A percentile compares a stretch with the other conserved stretches of the same genome.
These are phyloP conservation scores for Styela clava DNA, from an alignment of 23 tunicate genomes.

Conservation along the genomic window DNA sequence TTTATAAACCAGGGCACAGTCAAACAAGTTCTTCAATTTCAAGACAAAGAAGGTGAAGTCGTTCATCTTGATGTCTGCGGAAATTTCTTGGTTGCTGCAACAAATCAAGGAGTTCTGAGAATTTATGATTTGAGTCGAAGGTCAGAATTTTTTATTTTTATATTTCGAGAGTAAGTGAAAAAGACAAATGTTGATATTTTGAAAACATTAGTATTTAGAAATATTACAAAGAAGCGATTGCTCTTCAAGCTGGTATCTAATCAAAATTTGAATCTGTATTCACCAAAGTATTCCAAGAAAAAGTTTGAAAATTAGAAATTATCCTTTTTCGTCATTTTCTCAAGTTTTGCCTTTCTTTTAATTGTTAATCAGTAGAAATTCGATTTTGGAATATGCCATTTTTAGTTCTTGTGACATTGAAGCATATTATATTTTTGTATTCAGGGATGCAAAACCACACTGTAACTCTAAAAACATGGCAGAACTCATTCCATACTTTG, in stretches of 20 bases:
- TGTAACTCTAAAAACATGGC: conserved; percentile 40
- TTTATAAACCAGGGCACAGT: conserved; percentile 57
- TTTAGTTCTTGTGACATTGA: too few relatives aligned
- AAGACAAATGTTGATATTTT: neutral
- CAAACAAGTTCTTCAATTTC: conserved; percentile 69
- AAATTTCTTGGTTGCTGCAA: conserved; percentile 63
- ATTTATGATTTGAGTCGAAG: conserved; percentile 75
- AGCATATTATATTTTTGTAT: too few relatives aligned
- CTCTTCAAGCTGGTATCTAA: neutral
- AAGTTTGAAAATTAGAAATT: too few relatives aligned
- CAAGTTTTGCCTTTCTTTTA: too few relatives aligned
- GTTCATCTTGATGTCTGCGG: conserved; percentile 35
- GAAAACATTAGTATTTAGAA: neutral
- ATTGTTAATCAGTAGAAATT: too few relatives aligned
- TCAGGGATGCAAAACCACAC: conserved; percentile 80
- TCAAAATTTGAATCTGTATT: too few relatives aligned
- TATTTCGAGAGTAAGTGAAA: neutral
- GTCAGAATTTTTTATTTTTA: conserved; percentile 2
- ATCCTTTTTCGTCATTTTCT: too few relatives aligned
- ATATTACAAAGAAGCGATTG: too few relatives aligned
- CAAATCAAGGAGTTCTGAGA: conserved; percentile 53
- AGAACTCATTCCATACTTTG: conserved; percentile 54
- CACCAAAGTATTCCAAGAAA: too few relatives aligned
- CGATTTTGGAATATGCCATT: too few relatives aligned
- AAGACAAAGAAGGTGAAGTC: conserved; percentile 78